Conservation (phyloP, 2,113 vertebrate genomes). For the Rynchops niger region DNA sequence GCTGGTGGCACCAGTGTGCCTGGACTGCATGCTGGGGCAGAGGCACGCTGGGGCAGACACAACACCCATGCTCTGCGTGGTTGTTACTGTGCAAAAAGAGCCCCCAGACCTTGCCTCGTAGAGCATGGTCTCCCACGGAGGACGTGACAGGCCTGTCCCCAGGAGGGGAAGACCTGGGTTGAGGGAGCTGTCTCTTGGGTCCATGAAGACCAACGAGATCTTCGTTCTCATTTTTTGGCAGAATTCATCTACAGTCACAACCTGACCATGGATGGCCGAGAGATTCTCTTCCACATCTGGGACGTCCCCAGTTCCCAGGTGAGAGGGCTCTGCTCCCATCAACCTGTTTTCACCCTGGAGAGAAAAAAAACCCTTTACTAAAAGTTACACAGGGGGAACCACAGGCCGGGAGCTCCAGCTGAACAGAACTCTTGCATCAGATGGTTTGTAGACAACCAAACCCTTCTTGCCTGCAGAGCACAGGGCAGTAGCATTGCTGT, state of each 20-base stretch:
- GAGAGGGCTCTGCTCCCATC: neutral
- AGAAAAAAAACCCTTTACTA: neutral
- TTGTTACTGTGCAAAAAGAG: neutral
- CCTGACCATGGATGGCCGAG: constrained; percentile 77
- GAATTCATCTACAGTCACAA: constrained; percentile 87
- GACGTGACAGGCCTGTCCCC: neutral
- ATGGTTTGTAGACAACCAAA: neutral
- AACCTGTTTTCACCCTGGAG: neutral
- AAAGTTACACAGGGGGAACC: neutral
- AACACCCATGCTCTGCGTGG: rapidly evolving
- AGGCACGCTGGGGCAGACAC: neutral
- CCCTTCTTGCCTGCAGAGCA: neutral
- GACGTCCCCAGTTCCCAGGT: constrained; percentile 83
- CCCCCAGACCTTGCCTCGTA: neutral
- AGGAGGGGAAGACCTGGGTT: neutral
- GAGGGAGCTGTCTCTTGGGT: neutral
- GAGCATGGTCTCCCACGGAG: neutral
- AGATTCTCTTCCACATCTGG: constrained; percentile 84
- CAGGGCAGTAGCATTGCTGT: neutral
- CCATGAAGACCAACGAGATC: neutral
- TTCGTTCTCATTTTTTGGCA: constrained; percentile 17
- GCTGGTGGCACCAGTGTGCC: neutral
- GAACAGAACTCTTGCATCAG: neutral
- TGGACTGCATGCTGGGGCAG: too few relatives aligned
- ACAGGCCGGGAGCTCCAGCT: neutral